Conservation (phyloP, 2,797 vertebrate species). For the Gadopsis bispinosus region DNA sequence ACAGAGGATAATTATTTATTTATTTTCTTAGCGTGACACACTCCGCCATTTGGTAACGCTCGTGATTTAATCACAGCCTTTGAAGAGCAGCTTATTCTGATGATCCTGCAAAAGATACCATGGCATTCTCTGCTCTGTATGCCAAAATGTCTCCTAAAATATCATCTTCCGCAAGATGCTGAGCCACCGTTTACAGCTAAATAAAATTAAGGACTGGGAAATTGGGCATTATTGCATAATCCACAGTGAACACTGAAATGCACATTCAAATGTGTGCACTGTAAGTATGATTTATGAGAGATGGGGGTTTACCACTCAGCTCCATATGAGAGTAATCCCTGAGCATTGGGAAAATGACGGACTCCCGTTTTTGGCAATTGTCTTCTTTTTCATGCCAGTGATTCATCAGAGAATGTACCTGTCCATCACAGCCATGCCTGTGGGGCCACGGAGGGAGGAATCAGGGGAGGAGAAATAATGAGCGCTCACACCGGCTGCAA, state of each 20-base stretch:
- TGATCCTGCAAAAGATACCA: conserved; percentile 40
- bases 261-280: conserved; percentile 25
- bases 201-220: no score
- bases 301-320: conserved; percentile 37
- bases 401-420: conserved; percentile 75
- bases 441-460: conserved; percentile 51
- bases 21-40: conserved; percentile 22
- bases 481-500: conserved; percentile 59
- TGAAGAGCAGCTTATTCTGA: conserved; percentile 55
- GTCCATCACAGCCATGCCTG: conserved; percentile 69
- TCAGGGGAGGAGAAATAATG: conserved; percentile 71
- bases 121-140: conserved; percentile 10
- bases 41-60: conserved; percentile 41
- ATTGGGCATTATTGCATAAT: conserved; percentile 27
- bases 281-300: conserved; percentile 48
- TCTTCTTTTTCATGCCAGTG: conserved; percentile 59
- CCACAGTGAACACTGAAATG: background rate
- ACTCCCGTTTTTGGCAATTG: conserved; percentile 43
- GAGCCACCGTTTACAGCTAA: conserved; percentile 9
- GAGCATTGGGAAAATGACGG: conserved; percentile 38
- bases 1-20: conserved; percentile 14
- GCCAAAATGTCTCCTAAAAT: conserved; percentile 46
- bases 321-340: conserved; percentile 44
- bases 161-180: background rate
- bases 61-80: conserved; percentile 53